phyloP scores from a whole-genome alignment of 2,888 invertebrate species.

The Apeira syringaria region DNA sequence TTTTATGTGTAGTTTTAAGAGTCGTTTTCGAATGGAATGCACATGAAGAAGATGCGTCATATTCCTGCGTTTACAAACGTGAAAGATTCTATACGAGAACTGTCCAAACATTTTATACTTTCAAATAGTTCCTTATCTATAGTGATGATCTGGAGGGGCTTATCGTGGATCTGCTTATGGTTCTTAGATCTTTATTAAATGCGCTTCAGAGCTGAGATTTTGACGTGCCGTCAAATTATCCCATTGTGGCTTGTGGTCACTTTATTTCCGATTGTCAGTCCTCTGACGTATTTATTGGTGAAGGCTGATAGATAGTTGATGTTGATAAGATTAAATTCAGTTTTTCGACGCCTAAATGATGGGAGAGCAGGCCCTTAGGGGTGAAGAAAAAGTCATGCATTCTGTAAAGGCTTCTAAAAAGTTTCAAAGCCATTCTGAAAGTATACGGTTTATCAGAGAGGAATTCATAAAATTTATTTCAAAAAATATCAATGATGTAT shows the following conservation, averaged over 20 bases:
- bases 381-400: conserved; percentile 31
- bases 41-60: conserved; percentile 58
- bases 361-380: conserved; percentile 28
- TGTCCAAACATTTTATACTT: conserved; percentile 84
- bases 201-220: conserved; percentile 53
- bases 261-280: conserved; percentile 59
- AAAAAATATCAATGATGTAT: too few species aligned
- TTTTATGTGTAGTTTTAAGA: conserved; percentile 36
- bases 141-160: conserved; percentile 77
- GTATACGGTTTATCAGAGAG: not conserved
- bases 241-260: conserved; percentile 64
- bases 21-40: conserved; percentile 36
- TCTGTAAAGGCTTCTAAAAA: conserved; percentile 6
- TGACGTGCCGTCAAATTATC: conserved; percentile 72
- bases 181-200: conserved; percentile 82
- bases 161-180: conserved; percentile 75
- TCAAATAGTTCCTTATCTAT: conserved; percentile 78
- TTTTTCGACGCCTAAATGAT: conserved; percentile 42
- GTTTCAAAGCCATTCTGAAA: not conserved
- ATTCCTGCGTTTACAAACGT: conserved; percentile 70
- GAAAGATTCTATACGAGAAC: conserved; percentile 79
- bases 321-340: conserved; percentile 67
- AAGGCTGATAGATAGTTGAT: conserved; percentile 53
- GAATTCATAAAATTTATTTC: conserved; percentile 3
- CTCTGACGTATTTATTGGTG: conserved; percentile 75